phyloP scores from a whole-genome alignment of 2,888 invertebrate species.

The Sphaerophoria rueppellii region DNA sequence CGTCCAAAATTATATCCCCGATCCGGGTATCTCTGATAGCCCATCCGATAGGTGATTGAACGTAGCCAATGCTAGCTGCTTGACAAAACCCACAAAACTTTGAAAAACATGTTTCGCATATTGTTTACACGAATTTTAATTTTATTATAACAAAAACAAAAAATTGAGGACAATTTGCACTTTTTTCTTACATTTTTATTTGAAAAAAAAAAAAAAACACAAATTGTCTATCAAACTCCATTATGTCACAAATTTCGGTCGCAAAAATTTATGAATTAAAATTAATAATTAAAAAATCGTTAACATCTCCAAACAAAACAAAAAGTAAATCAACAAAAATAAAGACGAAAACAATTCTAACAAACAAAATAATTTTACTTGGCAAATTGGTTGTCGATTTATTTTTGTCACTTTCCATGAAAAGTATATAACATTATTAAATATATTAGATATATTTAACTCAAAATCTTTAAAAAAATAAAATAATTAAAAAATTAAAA shows the following conservation, averaged over 20 bases:
- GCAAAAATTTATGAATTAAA: conserved; percentile 72
- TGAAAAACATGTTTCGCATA: too few relatives aligned
- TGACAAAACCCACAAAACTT: too few relatives aligned
- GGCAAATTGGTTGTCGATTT: conserved; percentile 45
- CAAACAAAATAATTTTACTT: conserved; percentile 11
- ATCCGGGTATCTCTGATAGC: too few relatives aligned
- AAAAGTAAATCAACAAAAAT: not conserved
- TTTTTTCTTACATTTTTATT: not conserved
- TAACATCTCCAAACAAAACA: conserved; percentile 42
- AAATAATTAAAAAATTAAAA: conserved; percentile 27
- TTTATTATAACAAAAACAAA: not conserved
- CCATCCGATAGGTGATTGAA: too few relatives aligned
- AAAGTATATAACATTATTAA: conserved; percentile 7
- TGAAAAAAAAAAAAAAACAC: not conserved
- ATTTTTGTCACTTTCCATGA: conserved; percentile 50
- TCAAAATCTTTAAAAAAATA: conserved; percentile 36
- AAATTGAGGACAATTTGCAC: not conserved
- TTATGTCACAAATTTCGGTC: conserved; percentile 68
- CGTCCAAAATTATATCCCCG: too few relatives aligned
- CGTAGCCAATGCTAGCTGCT: too few relatives aligned
- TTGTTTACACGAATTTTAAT: not conserved
- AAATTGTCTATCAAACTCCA: conserved; percentile 54
- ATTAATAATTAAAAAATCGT: conserved; percentile 72
- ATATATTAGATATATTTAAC: conserved; percentile 12
- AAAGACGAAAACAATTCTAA: conserved; percentile 41